These are phyloP conservation scores for Poeciliopsis prolifica DNA, from an alignment of 2,113 vertebrate genomes.

Conservation along the genomic window DNA sequence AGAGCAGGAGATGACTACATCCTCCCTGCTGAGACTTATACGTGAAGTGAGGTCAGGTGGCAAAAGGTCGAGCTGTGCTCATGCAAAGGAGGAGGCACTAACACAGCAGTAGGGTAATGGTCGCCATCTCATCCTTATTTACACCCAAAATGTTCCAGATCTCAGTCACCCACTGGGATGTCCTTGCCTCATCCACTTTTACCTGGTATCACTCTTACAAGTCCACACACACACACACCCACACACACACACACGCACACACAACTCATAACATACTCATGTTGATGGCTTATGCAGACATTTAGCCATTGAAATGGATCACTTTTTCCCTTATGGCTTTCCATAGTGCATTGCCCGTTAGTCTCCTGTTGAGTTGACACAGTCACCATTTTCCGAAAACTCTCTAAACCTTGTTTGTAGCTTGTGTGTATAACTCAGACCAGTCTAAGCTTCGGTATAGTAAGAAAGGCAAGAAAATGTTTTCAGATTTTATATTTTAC, in stretches of 20 bases:
- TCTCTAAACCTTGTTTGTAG: slow-evolving; percentile 1
- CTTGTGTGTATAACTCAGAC: not conserved
- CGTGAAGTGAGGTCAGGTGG: slow-evolving; percentile 44
- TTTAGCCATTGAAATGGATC: slow-evolving; percentile 18
- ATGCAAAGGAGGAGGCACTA: slow-evolving; percentile 15
- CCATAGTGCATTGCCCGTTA: slow-evolving; percentile 3
- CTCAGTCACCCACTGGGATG: slow-evolving; percentile 34
- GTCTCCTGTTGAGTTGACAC: slow-evolving; percentile 27
- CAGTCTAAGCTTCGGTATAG: not conserved
- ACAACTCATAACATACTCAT: slow-evolving; percentile 11
- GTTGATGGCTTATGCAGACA: slow-evolving; percentile 32
- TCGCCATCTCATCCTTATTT: slow-evolving; percentile 68
- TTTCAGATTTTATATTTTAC: not conserved
- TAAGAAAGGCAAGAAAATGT: not conserved
- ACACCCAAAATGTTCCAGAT: slow-evolving; percentile 45
- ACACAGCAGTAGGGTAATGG: slow-evolving; percentile 58
- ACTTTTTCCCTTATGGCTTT: slow-evolving; percentile 11
- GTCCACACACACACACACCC: slow-evolving; percentile 8
- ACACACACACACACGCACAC: not conserved
- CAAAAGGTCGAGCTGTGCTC: slow-evolving; percentile 24
- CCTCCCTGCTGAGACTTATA: slow-evolving; percentile 26
- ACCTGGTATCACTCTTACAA: slow-evolving; percentile 18
- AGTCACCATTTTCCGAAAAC: slow-evolving; percentile 30
- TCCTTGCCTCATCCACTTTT: slow-evolving; percentile 43
- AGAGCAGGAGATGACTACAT: slow-evolving; percentile 12